Base-by-base conservation (phyloP, 2,888 invertebrate genomes). In the Abrostola tripartita region DNA sequence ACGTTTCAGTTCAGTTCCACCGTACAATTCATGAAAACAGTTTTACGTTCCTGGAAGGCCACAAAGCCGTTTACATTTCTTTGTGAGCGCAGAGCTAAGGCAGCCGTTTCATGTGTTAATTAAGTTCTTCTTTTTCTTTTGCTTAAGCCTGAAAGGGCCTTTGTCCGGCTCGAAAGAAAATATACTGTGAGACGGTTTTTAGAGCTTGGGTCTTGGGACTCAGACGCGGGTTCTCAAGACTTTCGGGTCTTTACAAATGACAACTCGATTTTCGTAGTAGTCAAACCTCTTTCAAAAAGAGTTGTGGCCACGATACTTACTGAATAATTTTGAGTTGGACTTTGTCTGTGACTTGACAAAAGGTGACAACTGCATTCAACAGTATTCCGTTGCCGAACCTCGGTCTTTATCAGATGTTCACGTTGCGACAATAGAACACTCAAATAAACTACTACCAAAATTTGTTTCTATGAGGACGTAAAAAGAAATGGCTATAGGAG, bases 61-160 rank as follows among this genome's bases (percentile, higher is more conserved):
- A 70, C 64, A 80, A 75, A 71, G 68, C 67, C 61, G 74, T 71
- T 64, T 66, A 73, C 78, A 68, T 62, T 75, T 75, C 71, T 76
- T 79, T 74, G 68, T 72, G 54, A 37, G 47, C 10, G 24, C 40
- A 36, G 40, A 63, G 61, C 69, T 65, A 59, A 53, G 70, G 64
- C 47, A 62, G 62, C 14, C 74, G 64, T 78, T 80, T 75, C 68
- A 71, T 69, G 72, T 82, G 76, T 74, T 85, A 82, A 85, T 84
- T 80, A 79, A 68, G 71, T 24, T 70, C 52, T 65, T 74, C 68
- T 66, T 57, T 65, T 24, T 62, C 60, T 69, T 72, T 76, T 66
- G 61, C 69, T 24, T 8, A 47, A 24, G 44, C 55, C 51, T 69
- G 58, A 58, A 67, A 74, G 67, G 36, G 51, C 68, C 50, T 76